phyloP scores from a whole-genome alignment of 35 echinoderm and acorn worm species.

The Amphiura filiformis region DNA sequence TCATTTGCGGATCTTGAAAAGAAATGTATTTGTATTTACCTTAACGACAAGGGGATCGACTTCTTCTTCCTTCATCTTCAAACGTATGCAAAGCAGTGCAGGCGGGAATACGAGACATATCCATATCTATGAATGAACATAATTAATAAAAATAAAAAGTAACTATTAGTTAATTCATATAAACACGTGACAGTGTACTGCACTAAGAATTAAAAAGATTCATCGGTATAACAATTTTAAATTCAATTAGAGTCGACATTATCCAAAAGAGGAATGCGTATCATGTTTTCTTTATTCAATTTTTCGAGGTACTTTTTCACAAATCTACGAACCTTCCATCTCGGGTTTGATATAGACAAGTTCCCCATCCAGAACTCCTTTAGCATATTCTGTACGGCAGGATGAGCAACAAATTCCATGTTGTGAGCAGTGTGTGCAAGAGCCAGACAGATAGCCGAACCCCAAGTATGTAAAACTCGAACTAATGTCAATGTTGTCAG shows the following conservation, averaged over 20 bases:
- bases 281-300: too few relatives aligned
- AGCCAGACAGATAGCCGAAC: constrained; percentile 52
- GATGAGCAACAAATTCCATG: constrained; percentile 73
- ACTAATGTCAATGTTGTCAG: constrained; percentile 53
- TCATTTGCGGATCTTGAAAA: too few relatives aligned
- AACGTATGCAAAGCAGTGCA: neutral
- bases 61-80: neutral
- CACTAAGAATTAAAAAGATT: too few relatives aligned
- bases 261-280: too few relatives aligned
- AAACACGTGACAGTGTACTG: too few relatives aligned
- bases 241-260: too few relatives aligned
- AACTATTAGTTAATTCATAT: too few relatives aligned
- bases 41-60: neutral
- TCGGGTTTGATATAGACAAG: neutral
- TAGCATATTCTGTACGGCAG: constrained; percentile 67
- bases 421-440: constrained; percentile 48
- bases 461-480: constrained; percentile 66
- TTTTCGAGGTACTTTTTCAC: too few relatives aligned
- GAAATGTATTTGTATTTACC: neutral
- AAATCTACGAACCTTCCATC: neutral
- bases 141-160: too few relatives aligned
- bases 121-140: neutral
- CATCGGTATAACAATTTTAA: too few relatives aligned
- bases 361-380: constrained; percentile 77
- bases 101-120: neutral